These are phyloP conservation scores for Naso thynnoides DNA, from an alignment of 2,797 vertebrate species.

Conservation along the genomic window DNA sequence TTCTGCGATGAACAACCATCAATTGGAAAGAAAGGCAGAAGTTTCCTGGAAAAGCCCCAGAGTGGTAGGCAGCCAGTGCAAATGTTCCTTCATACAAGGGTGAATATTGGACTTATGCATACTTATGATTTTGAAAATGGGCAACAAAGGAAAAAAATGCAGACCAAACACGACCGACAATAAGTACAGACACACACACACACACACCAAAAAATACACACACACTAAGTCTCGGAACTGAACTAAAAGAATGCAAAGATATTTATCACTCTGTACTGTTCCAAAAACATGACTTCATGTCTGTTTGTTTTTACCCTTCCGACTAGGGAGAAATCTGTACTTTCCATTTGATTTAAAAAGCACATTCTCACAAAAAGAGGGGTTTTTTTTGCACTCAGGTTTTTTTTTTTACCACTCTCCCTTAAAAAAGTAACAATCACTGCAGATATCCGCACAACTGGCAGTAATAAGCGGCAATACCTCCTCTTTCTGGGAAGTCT, in stretches of 20 bases:
- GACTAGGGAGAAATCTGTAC: constrained; percentile 4
- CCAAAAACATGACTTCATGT: constrained; percentile 40
- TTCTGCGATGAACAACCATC: constrained; percentile 45
- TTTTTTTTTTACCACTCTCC: not conserved
- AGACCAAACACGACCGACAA: constrained; percentile 17
- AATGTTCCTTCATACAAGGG: constrained; percentile 30
- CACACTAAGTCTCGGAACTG: not conserved
- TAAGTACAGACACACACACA: not conserved
- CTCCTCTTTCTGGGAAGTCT: not conserved
- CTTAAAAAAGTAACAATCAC: not conserved
- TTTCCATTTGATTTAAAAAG: constrained; percentile 7
- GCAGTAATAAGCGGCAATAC: not conserved
- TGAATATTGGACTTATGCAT: constrained; percentile 9
- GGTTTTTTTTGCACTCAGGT: not conserved
- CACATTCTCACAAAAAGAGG: not conserved
- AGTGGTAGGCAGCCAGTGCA: constrained; percentile 25
- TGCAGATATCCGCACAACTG: not conserved
- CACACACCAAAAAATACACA: not conserved
- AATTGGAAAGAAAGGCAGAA: constrained; percentile 56
- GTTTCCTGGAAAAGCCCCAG: constrained; percentile 59
- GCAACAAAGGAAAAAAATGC: not conserved
- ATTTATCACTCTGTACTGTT: constrained; percentile 19
- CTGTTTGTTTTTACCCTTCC: constrained; percentile 25
- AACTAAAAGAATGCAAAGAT: not conserved
- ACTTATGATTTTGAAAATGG: not conserved